phyloP scores from a whole-genome alignment of 2,888 invertebrate genomes.

The Calliopum simillimum region DNA sequence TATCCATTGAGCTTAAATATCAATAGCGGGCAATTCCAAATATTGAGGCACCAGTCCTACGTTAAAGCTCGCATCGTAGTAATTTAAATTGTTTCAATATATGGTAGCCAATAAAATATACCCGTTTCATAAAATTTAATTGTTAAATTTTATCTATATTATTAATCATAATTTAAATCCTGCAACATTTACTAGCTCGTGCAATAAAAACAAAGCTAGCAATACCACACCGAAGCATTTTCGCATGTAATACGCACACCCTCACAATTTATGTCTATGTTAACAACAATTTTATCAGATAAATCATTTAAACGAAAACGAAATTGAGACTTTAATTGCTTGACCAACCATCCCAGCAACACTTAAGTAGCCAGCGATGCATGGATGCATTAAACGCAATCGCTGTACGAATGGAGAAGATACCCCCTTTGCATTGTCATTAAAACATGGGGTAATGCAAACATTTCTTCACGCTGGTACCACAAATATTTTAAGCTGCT shows the following conservation, averaged over 20 bases:
- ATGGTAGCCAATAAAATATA: no score
- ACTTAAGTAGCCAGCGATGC: not conserved
- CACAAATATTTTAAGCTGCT: conserved; percentile 4
- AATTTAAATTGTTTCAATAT: no score
- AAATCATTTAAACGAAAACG: conserved; percentile 12
- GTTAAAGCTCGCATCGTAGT: no score
- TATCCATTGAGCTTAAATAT: no score
- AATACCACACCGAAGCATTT: no score
- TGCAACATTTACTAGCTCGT: not conserved
- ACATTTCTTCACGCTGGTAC: conserved; percentile 4
- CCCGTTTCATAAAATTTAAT: no score
- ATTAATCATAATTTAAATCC: conserved; percentile 15
- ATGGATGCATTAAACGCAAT: not conserved
- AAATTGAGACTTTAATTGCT: conserved; percentile 28
- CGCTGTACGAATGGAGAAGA: not conserved
- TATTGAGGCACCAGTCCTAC: no score
- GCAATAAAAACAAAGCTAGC: not conserved
- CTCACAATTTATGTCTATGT: conserved; percentile 10
- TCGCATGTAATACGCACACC: no score
- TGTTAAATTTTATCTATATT: not conserved
- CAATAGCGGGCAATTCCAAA: no score
- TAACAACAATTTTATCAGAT: conserved; percentile 21
- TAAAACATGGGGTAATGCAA: not conserved
- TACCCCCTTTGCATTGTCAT: not conserved
- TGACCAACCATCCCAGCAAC: not conserved